A percentile compares a stretch with the other conserved stretches of the same genome.
Evolutionary conservation across 2,888 invertebrate genomes (phyloP).

Genomic region (Rapana venosa): DNA sequence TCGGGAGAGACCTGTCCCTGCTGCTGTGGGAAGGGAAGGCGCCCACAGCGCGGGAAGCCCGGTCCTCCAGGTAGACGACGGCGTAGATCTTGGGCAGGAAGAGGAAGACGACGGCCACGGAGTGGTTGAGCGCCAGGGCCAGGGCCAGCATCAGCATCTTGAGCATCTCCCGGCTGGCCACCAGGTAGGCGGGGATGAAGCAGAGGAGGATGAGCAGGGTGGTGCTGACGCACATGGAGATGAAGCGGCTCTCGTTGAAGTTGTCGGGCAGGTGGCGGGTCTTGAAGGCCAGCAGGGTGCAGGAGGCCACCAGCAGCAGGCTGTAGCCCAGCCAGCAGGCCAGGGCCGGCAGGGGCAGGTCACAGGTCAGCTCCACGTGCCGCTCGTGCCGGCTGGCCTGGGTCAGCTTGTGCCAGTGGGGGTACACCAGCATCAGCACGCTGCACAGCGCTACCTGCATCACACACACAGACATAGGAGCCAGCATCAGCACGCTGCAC

Average conservation of each 20-base stretch:
- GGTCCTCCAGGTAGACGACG: not conserved
- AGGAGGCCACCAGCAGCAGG: not conserved
- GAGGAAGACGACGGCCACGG: not conserved
- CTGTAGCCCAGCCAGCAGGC: not conserved
- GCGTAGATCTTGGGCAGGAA: not conserved
- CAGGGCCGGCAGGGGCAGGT: not conserved
- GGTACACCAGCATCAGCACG: not conserved
- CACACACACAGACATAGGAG: not conserved
- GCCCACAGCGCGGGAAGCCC: too few species aligned
- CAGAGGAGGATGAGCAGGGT: not conserved
- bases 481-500: not conserved
- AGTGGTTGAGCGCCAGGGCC: not conserved
- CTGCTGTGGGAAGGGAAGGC: too few species aligned
- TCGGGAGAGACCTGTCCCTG: too few species aligned
- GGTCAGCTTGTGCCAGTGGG: not conserved
- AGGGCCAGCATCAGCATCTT: not conserved
- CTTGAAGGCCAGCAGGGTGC: not conserved
- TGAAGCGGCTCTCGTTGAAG: conserved; percentile 11
- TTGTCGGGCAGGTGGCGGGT: conserved; percentile 17
- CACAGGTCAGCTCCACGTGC: not conserved
- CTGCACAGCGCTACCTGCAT: not conserved
- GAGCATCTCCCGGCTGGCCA: too few species aligned
- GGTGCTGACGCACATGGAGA: not conserved
- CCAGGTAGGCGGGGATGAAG: not conserved
- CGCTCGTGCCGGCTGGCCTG: not conserved